These are phyloP conservation scores for Indicator indicator DNA, from an alignment of 2,113 vertebrate species.

Conservation along the genomic window DNA sequence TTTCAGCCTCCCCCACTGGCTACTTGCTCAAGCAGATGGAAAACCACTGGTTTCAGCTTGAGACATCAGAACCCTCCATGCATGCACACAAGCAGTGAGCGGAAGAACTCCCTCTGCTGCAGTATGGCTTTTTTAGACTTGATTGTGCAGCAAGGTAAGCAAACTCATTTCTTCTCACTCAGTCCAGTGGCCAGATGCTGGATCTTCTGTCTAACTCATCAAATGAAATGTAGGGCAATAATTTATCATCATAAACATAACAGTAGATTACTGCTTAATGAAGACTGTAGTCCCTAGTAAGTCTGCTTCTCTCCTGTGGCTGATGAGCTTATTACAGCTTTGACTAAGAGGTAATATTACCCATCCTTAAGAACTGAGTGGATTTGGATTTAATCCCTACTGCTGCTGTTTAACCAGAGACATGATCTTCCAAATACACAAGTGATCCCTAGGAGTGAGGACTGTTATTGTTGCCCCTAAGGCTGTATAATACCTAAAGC, in stretches of 20 bases:
- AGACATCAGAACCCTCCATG: neutral
- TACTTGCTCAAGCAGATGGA: neutral
- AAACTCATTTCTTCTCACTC: neutral
- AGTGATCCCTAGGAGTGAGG: neutral
- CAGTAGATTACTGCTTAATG: neutral
- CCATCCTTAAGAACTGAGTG: conserved; percentile 37
- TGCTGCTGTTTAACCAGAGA: conserved; percentile 3
- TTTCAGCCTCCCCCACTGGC: neutral
- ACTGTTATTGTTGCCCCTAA: neutral
- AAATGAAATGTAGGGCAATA: neutral
- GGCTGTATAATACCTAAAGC: neutral
- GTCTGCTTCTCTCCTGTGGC: conserved; percentile 6
- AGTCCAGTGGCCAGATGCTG: neutral
- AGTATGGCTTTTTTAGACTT: neutral
- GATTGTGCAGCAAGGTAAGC: neutral
- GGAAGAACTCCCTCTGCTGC: neutral
- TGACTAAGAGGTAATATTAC: conserved; percentile 41
- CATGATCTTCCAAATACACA: conserved; percentile 1
- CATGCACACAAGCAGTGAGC: rapidly evolving
- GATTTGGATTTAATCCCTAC: conserved; percentile 43
- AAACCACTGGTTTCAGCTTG: neutral
- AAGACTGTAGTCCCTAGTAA: neutral
- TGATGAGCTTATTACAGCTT: conserved; percentile 54
- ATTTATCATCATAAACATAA: conserved; percentile 16
- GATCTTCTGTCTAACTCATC: neutral